phyloP scores from a whole-genome alignment of 2,113 vertebrate genomes.

The Clarias gariepinus region DNA sequence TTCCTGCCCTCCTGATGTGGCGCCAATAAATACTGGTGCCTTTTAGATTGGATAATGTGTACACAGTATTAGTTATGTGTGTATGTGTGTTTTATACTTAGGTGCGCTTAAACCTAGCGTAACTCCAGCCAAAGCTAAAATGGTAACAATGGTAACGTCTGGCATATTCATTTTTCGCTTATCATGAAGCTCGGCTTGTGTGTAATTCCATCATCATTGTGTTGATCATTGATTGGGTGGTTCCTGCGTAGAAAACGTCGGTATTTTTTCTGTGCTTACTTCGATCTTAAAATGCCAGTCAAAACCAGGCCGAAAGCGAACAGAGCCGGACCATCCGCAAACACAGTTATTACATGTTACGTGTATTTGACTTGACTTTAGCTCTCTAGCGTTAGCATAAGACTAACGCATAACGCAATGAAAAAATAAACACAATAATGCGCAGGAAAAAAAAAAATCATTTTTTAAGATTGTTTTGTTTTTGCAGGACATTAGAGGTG shows the following conservation, averaged over 20 bases:
- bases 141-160: conserved; percentile 55
- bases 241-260: conserved; percentile 71
- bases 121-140: neutral
- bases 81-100: neutral
- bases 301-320: conserved; percentile 32
- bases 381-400: too few species aligned
- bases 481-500: neutral
- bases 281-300: conserved; percentile 59
- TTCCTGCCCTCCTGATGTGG: neutral
- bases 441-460: too few species aligned
- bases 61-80: conserved; percentile 46
- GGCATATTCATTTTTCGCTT: conserved; percentile 62
- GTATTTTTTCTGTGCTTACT: conserved; percentile 58
- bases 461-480: too few species aligned
- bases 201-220: conserved; percentile 75
- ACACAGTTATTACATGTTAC: neutral
- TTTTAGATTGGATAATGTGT: neutral
- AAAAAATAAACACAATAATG: too few species aligned
- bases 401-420: too few species aligned
- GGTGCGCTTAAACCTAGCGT: neutral
- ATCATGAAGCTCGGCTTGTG: conserved; percentile 64
- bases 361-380: too few species aligned
- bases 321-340: neutral
- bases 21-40: neutral
- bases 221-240: conserved; percentile 72